Conservation (phyloP, 2,113 vertebrate species). For the Carollia perspicillata region DNA sequence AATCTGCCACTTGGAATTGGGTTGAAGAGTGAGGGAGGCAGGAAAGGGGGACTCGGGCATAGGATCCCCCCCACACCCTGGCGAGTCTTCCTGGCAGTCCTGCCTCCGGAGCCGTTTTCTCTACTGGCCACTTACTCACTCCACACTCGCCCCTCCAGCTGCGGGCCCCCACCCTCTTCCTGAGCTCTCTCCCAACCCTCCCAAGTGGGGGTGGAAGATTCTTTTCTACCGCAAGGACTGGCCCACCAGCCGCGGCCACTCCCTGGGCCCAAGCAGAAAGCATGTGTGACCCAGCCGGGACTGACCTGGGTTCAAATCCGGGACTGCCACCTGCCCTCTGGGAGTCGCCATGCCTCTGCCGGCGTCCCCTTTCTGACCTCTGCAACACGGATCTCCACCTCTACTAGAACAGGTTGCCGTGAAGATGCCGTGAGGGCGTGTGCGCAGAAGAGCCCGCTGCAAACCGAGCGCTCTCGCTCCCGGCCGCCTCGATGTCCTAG, state of each 20-base stretch:
- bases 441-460: background rate
- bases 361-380: background rate
- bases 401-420: background rate
- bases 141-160: slow-evolving; percentile 31
- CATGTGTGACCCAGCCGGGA: background rate
- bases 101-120: slow-evolving; percentile 70
- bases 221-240: background rate
- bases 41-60: slow-evolving; percentile 55
- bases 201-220: background rate
- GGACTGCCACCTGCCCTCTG: background rate
- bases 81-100: background rate
- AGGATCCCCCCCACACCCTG: slow-evolving; percentile 55
- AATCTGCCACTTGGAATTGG: slow-evolving; percentile 81
- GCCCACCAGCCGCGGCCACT: background rate
- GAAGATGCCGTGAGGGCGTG: background rate
- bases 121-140: slow-evolving; percentile 59
- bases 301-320: background rate
- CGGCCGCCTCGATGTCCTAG: background rate
- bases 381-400: background rate
- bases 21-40: slow-evolving; percentile 13
- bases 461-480: background rate
- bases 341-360: background rate
- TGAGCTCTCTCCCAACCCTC: background rate
- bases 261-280: background rate
- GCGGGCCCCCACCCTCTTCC: background rate